Percentiles rank a stretch among this genome's conserved stretches.
These are phyloP conservation scores for Anadara kagoshimensis DNA, from an alignment of 1,140 invertebrate genomes.

Conservation along the genomic window DNA sequence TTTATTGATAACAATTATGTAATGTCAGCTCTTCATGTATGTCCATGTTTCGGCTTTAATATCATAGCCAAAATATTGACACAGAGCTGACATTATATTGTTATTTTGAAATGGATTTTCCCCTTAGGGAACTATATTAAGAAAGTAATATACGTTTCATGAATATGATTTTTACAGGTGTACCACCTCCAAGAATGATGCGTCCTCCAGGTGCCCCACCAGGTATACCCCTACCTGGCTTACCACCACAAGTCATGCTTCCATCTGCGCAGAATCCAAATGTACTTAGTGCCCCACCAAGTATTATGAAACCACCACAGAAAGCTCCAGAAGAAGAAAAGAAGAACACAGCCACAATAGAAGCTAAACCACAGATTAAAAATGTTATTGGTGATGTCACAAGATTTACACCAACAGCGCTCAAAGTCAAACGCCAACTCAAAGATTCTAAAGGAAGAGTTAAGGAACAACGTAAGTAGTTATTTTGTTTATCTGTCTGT, in stretches of 20 bases:
- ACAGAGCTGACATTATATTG: too few relatives aligned
- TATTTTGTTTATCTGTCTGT: too few relatives aligned
- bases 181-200: constrained; percentile 77
- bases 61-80: too few relatives aligned
- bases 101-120: too few relatives aligned
- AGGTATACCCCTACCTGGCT: constrained; percentile 63
- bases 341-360: constrained; percentile 87
- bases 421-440: constrained; percentile 90
- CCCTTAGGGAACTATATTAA: too few relatives aligned
- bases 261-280: constrained; percentile 77
- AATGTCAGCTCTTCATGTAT: too few relatives aligned
- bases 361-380: constrained; percentile 94
- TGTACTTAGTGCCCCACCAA: constrained; percentile 87
- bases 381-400: constrained; percentile 97
- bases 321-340: constrained; percentile 60
- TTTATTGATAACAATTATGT: not conserved
- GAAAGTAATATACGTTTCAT: not conserved
- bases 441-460: constrained; percentile 68
- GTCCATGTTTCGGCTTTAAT: too few relatives aligned
- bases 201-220: constrained; percentile 74
- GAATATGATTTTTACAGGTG: constrained; percentile 44
- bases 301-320: constrained; percentile 79
- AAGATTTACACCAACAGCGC: constrained; percentile 92
- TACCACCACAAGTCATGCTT: constrained; percentile 49
- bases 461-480: constrained; percentile 50